These are phyloP conservation scores for Sebastes kiyomatsui DNA, from an alignment of 2,797 vertebrate species.

Conservation along the genomic window DNA sequence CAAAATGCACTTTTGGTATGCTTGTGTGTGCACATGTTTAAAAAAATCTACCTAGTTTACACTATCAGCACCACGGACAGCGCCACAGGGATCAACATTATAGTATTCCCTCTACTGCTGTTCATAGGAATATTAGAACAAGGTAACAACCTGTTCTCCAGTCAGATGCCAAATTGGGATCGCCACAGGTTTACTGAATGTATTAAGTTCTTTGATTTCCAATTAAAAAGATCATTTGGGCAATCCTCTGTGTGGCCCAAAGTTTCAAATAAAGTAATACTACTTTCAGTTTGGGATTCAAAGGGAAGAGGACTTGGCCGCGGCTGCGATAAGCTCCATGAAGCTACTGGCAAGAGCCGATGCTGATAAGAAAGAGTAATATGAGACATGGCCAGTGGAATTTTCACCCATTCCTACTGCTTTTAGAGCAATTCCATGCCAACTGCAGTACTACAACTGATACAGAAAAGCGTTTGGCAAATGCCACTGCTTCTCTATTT, in stretches of 20 bases:
- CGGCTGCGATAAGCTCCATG: slow-evolving; percentile 50
- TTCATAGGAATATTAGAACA: slow-evolving; percentile 39
- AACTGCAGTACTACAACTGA: slow-evolving; percentile 36
- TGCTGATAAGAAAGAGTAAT: slow-evolving; percentile 59
- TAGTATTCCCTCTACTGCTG: background rate
- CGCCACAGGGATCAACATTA: slow-evolving; percentile 53
- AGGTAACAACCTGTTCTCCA: slow-evolving; percentile 37
- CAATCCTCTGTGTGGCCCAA: slow-evolving; percentile 45
- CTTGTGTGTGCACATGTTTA: background rate
- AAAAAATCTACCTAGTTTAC: background rate
- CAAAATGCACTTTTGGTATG: background rate
- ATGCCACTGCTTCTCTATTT: slow-evolving; percentile 22
- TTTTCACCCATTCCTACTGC: slow-evolving; percentile 27
- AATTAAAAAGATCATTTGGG: slow-evolving; percentile 62
- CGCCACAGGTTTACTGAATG: slow-evolving; percentile 57
- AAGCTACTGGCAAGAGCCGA: slow-evolving; percentile 51
- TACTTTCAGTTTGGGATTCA: slow-evolving; percentile 53
- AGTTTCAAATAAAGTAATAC: slow-evolving; percentile 63
- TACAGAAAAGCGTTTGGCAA: slow-evolving; percentile 47
- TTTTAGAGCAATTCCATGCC: slow-evolving; percentile 40
- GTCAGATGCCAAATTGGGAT: slow-evolving; percentile 41
- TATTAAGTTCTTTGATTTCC: slow-evolving; percentile 56
- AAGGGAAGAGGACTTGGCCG: slow-evolving; percentile 40
- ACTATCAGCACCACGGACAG: slow-evolving; percentile 49
- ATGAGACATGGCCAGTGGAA: slow-evolving; percentile 45